Evolutionary conservation across 1,140 invertebrate species (phyloP), one percentile per base, ranked within the genome.

Genomic region (Caenorhabditis inopinata): DNA sequence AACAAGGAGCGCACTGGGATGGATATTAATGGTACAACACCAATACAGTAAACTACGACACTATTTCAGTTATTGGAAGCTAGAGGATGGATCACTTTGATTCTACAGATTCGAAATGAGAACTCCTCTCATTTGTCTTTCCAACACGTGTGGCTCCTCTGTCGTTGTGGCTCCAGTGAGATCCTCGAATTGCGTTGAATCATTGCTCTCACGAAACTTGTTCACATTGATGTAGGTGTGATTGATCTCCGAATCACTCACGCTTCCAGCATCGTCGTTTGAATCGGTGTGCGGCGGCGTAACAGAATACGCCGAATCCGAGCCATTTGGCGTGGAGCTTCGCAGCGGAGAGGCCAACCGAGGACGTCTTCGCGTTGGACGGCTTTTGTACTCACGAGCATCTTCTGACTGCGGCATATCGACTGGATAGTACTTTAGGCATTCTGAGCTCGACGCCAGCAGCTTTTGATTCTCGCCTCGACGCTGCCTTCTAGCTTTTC

Each of bases 221-320:
- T 73, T 51, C 5, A 83, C 46, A 47, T 83, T 83, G 48, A 83
- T 81, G 49, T 83, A 83, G 18, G 80, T 83, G 82, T 83, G 82
- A 38, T 83, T 74, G 18, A 76, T 47, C 76, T 77, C 25, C 21
- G 46, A 75, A 75, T 75, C 73, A 75, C 73, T 75, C 27, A 47
- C 48, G n/a, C 42, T 49, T 16, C 42, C 73, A 18, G 35, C 78
- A 3, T 68, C 58, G 16, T 68, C 58, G 23, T 79, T 79, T 7
- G 78, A 79, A 53, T 79, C 78, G 16, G 78, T 82, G 11, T 83
- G 82, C 23, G 58, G 58, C 42, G 82, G 82, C 16, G 82, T 78
- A 1, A 73, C 29, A 0, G 74, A 78, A 46, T 83, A 83, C 5
- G 82, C 82, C 12, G 82, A 83, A 32, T 83, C 82, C 3, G 74